These are phyloP conservation scores for Stichodactyla helianthus DNA, from an alignment of 64 coral and sea anemone genomes.

Conservation along the genomic window DNA sequence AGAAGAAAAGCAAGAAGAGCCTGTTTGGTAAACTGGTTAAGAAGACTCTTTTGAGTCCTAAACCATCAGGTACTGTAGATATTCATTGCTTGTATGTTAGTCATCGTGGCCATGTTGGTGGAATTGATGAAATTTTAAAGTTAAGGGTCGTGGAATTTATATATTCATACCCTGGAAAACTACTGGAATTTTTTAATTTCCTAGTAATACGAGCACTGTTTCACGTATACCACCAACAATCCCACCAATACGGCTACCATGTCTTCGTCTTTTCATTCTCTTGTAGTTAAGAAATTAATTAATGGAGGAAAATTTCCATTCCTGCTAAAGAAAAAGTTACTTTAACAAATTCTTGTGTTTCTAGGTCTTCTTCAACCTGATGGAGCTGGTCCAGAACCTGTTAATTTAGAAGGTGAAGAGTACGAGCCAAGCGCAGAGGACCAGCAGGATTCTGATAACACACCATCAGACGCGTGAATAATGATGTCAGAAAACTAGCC, in stretches of 20 bases:
- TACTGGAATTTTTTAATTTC: too few relatives aligned
- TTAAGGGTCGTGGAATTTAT: too few relatives aligned
- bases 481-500: too few relatives aligned
- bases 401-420: conserved; percentile 61
- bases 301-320: neutral
- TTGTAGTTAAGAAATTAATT: neutral
- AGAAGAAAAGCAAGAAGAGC: conserved; percentile 77
- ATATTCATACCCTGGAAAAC: too few relatives aligned
- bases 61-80: conserved; percentile 44
- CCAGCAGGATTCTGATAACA: neutral
- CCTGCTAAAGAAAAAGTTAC: neutral
- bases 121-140: too few relatives aligned
- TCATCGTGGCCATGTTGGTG: too few relatives aligned
- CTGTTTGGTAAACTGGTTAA: conserved; percentile 71
- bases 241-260: too few relatives aligned
- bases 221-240: neutral
- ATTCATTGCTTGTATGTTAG: neutral
- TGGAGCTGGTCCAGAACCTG: conserved; percentile 78
- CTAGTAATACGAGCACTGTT: too few relatives aligned
- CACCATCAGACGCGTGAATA: neutral
- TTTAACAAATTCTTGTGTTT: neutral
- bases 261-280: neutral
- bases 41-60: conserved; percentile 26
- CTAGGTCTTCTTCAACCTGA: conserved; percentile 81
- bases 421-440: conserved; percentile 40